A percentile compares a stretch with the other conserved stretches of the same genome.
Evolutionary conservation across 2,113 vertebrate genomes (phyloP).

Genomic region (Cavia aperea): DNA sequence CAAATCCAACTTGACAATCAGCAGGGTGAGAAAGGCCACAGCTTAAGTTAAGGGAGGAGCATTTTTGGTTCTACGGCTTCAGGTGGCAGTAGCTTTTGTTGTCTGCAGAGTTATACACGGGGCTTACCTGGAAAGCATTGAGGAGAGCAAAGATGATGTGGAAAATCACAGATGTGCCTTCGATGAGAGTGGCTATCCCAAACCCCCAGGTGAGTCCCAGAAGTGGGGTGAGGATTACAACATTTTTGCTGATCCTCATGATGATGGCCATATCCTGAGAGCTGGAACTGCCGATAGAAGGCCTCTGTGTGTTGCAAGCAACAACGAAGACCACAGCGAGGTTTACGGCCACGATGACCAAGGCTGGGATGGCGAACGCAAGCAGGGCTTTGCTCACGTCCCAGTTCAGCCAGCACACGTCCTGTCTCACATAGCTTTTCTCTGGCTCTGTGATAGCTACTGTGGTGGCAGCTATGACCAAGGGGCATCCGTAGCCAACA

Average conservation of each 20-base stretch:
- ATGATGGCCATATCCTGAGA: conserved; percentile 74
- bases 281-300: conserved; percentile 75
- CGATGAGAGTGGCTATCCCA: conserved; percentile 77
- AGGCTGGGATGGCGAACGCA: conserved; percentile 83
- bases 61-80: background rate
- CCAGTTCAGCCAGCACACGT: conserved; percentile 90
- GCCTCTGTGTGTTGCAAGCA: conserved; percentile 80
- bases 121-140: conserved; percentile 86
- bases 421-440: conserved; percentile 73
- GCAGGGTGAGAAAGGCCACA: background rate
- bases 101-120: background rate
- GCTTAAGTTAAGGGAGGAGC: background rate
- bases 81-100: background rate
- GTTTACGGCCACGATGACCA: conserved; percentile 83
- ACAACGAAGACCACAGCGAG: conserved; percentile 81
- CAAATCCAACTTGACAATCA: background rate
- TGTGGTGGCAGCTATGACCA: conserved; percentile 83
- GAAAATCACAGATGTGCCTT: conserved; percentile 57
- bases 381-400: conserved; percentile 80
- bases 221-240: conserved; percentile 85
- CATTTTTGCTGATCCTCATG: conserved; percentile 79
- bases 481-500: conserved; percentile 84
- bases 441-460: conserved; percentile 79
- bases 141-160: conserved; percentile 80
- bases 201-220: conserved; percentile 89